Conservation (phyloP, 2,888 invertebrate species). For the Psococerastis gibbosa region DNA sequence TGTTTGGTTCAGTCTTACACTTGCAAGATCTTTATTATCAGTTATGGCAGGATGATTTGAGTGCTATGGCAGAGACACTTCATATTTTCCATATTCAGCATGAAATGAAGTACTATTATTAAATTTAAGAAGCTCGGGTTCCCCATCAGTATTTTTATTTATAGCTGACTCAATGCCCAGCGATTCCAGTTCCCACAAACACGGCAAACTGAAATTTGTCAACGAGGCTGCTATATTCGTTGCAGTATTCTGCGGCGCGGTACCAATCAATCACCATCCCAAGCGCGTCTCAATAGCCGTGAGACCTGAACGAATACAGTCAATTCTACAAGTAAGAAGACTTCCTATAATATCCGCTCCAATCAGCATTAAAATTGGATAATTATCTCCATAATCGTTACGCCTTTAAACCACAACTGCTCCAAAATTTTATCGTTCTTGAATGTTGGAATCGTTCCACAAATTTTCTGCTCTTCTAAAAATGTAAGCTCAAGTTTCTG, state of each 20-base stretch:
- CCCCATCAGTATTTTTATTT: neutral
- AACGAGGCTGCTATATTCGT: neutral
- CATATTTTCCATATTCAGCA: neutral
- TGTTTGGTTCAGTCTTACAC: neutral
- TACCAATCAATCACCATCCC: neutral
- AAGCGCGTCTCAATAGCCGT: neutral
- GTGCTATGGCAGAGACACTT: neutral
- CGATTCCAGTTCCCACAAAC: neutral
- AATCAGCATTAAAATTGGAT: neutral
- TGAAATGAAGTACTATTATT: neutral
- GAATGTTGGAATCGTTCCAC: too few relatives aligned
- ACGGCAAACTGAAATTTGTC: neutral
- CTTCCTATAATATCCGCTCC: neutral
- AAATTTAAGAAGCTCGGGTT: neutral
- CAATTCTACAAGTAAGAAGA: neutral
- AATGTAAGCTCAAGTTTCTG: too few relatives aligned
- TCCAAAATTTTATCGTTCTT: too few relatives aligned
- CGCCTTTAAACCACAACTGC: too few relatives aligned
- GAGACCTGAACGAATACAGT: neutral
- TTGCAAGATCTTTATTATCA: neutral
- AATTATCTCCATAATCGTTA: too few relatives aligned
- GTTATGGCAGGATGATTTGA: neutral
- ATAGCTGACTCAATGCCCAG: neutral
- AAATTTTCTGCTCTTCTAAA: too few relatives aligned
- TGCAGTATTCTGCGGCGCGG: neutral